phyloP scores from a whole-genome alignment of 2,888 invertebrate species.

The Chaetoderma sp. region DNA sequence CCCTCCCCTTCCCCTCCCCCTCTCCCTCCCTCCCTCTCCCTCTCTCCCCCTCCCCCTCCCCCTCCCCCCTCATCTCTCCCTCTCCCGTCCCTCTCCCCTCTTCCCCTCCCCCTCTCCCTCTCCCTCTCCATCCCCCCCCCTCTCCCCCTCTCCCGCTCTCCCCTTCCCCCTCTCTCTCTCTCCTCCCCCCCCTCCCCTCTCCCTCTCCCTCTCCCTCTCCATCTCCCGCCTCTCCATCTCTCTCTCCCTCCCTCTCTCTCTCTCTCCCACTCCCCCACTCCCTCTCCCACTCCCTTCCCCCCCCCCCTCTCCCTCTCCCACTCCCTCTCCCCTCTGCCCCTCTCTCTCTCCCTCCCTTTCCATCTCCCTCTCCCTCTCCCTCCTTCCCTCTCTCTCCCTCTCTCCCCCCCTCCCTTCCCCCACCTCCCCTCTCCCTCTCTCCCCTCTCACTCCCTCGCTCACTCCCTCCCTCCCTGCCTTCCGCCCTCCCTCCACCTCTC shows the following conservation, averaged over 20 bases:
- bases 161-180: conserved; percentile 2
- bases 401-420: too few relatives aligned
- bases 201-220: background rate
- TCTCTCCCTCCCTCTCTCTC: conserved; percentile 10
- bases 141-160: background rate
- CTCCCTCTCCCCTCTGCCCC: conserved; percentile 9
- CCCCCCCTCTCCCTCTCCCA: too few relatives aligned
- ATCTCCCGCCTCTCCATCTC: too few relatives aligned
- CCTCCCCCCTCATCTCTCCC: too few relatives aligned
- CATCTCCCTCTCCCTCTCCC: too few relatives aligned
- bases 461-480: conserved; percentile 3
- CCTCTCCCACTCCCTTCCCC: too few relatives aligned
- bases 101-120: background rate
- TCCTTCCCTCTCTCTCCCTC: conserved; percentile 4
- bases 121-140: conserved; percentile 5
- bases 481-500: too few relatives aligned
- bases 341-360: too few relatives aligned
- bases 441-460: too few relatives aligned
- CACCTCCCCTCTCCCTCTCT: too few relatives aligned
- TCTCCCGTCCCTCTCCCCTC: background rate
- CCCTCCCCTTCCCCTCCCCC: background rate
- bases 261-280: background rate
- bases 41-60: background rate
- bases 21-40: conserved; percentile 1
- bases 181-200: background rate